Base-by-base conservation (phyloP, 2,888 invertebrate genomes). In the Cheilosia vulpina region DNA sequence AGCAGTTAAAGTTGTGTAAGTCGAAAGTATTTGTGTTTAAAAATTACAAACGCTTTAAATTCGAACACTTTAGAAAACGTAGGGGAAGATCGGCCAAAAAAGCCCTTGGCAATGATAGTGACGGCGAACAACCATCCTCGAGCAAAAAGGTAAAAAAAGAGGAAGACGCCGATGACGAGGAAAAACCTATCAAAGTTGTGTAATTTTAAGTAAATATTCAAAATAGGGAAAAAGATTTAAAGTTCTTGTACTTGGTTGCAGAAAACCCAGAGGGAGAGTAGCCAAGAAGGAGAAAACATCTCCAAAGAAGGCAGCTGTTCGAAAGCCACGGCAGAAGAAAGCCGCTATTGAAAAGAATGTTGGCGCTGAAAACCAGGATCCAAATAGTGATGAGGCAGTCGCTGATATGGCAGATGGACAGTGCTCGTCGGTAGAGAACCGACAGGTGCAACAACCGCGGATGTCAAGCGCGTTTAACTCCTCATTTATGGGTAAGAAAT, bases 401-500 rank as follows among this genome's bases (percentile, higher is more conserved):
- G 55, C 53, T 7, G 84, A 84, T 43, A 13, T 7, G 0, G 13
- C 53, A 0, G 84, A 84, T 41, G 80, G 80, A 45, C 71, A 75
- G 4, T 13, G 53, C 24, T 0, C 17, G 2, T 71, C 69, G 4
- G 27, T 11, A 2, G 21, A 11, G 13, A 69, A 34, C 2, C 45
- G 43, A 1, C 19, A 2, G 31, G 53, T 17, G 21, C 31, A 53
- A 1, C 63, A 58, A 34, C 53, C 31, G 6, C 63, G 69, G 0
- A 52, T 75, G 60, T 52, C 38, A 2, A 15, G 43, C 11, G 65
- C 53, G 1, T 21, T 84, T 4, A 84, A 80, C 41, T 84, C 84
- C 7, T 84, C 84, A 11, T 84, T 84, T 19, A 65, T 60, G 66
- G 80, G 84, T 84, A 19, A 62, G 75, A 65, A 7, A 9, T 38